phyloP scores from a whole-genome alignment of 2,888 invertebrate species.

The Cosmia pyralina region DNA sequence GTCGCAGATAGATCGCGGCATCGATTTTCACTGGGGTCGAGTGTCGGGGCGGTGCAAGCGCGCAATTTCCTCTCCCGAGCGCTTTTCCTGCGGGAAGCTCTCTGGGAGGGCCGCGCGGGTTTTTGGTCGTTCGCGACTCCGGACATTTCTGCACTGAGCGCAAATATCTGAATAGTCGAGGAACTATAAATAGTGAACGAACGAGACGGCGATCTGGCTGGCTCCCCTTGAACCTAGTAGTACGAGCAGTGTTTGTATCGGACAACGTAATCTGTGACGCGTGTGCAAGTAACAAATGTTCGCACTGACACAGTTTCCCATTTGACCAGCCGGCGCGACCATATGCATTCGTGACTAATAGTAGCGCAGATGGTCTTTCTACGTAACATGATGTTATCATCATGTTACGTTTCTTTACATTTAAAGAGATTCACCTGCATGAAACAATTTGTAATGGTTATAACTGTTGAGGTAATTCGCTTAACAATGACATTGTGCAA shows the following conservation, averaged over 20 bases:
- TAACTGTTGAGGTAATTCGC: slow-evolving; percentile 44
- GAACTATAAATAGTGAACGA: slow-evolving; percentile 88
- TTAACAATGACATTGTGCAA: slow-evolving; percentile 44
- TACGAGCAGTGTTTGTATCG: slow-evolving; percentile 77
- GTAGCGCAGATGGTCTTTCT: slow-evolving; percentile 79
- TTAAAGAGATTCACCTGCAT: slow-evolving; percentile 68
- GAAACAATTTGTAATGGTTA: slow-evolving; percentile 56
- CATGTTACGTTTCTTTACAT: slow-evolving; percentile 67
- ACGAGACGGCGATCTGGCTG: slow-evolving; percentile 86
- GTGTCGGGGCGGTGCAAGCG: slow-evolving; percentile 62
- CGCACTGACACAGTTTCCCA: slow-evolving; percentile 88
- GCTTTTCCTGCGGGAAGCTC: slow-evolving; percentile 73
- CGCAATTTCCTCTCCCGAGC: slow-evolving; percentile 72
- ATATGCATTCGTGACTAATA: slow-evolving; percentile 82
- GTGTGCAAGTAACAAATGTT: slow-evolving; percentile 83
- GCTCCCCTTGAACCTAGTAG: slow-evolving; percentile 89
- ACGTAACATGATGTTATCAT: too few species aligned
- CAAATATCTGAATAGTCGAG: slow-evolving; percentile 87
- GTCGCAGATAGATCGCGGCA: slow-evolving; percentile 61
- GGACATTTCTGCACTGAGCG: slow-evolving; percentile 89
- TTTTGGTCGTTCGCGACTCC: slow-evolving; percentile 85
- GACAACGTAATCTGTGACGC: slow-evolving; percentile 85
- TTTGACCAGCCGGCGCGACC: slow-evolving; percentile 85
- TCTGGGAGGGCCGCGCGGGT: slow-evolving; percentile 76
- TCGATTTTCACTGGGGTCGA: slow-evolving; percentile 67